These are phyloP conservation scores for Mylabris phalerata DNA, from an alignment of 1,140 invertebrate genomes.

Conservation along the genomic window DNA sequence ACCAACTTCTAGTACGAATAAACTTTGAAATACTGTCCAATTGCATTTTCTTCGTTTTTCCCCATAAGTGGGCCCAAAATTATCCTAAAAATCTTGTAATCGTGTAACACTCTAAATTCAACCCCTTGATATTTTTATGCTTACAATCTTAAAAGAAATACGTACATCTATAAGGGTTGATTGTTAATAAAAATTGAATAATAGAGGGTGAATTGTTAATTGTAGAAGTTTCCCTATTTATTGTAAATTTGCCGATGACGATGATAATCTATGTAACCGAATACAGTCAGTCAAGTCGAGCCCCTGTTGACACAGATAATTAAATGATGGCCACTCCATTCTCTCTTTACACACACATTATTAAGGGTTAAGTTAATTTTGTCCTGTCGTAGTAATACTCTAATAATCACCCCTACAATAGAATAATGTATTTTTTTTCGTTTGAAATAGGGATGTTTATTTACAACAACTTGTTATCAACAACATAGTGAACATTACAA, in stretches of 20 bases:
- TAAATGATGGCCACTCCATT: constrained; percentile 19
- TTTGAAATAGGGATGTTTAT: constrained; percentile 31
- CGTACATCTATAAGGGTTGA: too few species aligned
- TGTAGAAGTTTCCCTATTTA: too few species aligned
- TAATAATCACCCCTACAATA: constrained; percentile 1
- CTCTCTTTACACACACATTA: constrained; percentile 2
- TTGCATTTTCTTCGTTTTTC: too few species aligned
- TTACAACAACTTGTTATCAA: constrained; percentile 27
- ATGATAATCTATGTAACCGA: constrained; percentile 21
- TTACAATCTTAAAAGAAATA: too few species aligned
- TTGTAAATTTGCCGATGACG: neutral
- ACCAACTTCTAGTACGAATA: too few species aligned
- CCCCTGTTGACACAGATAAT: constrained; percentile 23
- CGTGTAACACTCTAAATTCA: too few species aligned
- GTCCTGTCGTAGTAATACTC: constrained; percentile 7
- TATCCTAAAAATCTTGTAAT: too few species aligned
- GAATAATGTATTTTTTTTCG: neutral
- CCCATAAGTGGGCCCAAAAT: too few species aligned
- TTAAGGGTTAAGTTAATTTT: constrained; percentile 21
- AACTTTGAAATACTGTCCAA: too few species aligned
- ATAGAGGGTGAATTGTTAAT: too few species aligned
- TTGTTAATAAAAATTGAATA: too few species aligned
- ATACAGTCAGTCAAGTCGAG: constrained; percentile 20
- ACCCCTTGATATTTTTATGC: too few species aligned
- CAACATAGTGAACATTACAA: constrained; percentile 29